Base-by-base conservation (phyloP, 2,888 invertebrate genomes). In the Drosophila prostipennis region DNA sequence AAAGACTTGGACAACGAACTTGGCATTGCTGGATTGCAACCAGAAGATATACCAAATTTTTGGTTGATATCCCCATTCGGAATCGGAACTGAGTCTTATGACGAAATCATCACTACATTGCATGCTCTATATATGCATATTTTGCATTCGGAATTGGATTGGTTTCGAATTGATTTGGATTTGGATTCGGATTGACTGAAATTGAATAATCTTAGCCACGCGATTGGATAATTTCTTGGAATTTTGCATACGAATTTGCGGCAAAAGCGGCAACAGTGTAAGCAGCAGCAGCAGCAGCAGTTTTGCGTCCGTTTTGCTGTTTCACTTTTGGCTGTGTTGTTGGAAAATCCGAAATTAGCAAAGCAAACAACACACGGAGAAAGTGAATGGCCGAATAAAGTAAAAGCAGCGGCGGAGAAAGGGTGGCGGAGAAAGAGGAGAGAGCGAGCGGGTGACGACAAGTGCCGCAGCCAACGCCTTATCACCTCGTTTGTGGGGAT, bases 351-450 rank as follows among this genome's bases (percentile, higher is more conserved):
- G 43, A 81, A 86, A 79, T 86, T 83, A 79, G 81, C 83, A 83
- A 83, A 79, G 80, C 72, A 86, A 83, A 86, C 70, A 79, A 53
- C 71, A 71, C 72, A 71, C 63, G 64, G 87, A 83, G 87, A 86
- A 83, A 86, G 87, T 83, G 87, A 83, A 83, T 81, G 84, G 72
- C 71, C 81, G 54, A 68, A 64, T 67, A 68, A 83, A 74, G 82
- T 79, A 86, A 86, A 80, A 86, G 83, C 81, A 78, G 67, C 53
- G 64, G 63, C 48, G 72, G 61, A 63, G 64, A 49, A 49, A 10
- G 45, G 45, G 49, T 39, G 42, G 26, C 11, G 39, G 37, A 60
- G 59, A 39, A 16, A 49, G 52, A 58, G 26, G 46, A 51, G 49
- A 67, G 73, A 63, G 79, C 64, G 55, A 63, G 79, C 61, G 55